phyloP scores from a whole-genome alignment of 2,888 invertebrate genomes.

The Resseliella maxima region DNA sequence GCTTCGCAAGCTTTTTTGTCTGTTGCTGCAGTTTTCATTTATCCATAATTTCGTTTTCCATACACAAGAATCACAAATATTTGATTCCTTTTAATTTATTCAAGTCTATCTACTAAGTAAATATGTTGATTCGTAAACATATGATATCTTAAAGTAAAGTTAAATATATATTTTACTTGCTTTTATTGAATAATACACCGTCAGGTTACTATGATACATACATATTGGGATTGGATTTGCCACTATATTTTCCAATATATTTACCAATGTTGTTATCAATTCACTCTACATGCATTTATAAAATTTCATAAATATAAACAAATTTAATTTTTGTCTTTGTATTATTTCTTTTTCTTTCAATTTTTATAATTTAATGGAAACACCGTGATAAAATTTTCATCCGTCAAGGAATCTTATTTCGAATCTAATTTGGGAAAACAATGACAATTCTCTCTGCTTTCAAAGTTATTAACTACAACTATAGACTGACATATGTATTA shows the following conservation, averaged over 20 bases:
- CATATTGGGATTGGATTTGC: not conserved
- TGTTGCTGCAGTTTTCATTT: not conserved
- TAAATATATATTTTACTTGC: too few species aligned
- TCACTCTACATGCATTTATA: not conserved
- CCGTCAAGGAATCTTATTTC: slow-evolving; percentile 17
- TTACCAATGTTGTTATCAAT: too few species aligned
- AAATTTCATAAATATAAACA: not conserved
- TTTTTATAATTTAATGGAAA: not conserved
- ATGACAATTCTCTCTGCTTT: slow-evolving; percentile 8
- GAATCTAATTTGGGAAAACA: not conserved
- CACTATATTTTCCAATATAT: not conserved
- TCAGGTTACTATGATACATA: not conserved
- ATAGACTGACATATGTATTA: not conserved
- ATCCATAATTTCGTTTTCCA: not conserved
- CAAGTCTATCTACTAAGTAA: not conserved
- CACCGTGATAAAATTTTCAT: not conserved
- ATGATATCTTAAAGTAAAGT: too few species aligned
- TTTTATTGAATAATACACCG: not conserved
- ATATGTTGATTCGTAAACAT: not conserved
- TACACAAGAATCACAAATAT: not conserved
- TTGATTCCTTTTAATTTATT: not conserved
- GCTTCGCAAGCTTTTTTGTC: not conserved
- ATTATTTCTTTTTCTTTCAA: not conserved
- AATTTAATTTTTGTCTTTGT: not conserved
- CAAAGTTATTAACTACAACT: not conserved